Conservation (phyloP, 2,113 vertebrate species). For the Hiodon tergisus region DNA sequence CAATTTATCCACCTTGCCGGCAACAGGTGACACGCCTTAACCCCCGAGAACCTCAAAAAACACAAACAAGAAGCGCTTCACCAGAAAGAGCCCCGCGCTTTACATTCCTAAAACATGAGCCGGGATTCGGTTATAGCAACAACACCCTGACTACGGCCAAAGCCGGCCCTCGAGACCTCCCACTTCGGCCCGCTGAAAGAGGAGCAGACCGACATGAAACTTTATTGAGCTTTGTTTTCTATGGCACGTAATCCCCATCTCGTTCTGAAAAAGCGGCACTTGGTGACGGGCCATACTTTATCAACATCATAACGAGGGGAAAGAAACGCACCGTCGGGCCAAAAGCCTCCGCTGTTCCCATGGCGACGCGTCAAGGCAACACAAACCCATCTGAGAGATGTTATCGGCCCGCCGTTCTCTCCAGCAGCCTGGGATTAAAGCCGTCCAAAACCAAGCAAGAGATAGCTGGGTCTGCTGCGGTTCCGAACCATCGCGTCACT, state of each 20-base stretch:
- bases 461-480: background rate
- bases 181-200: background rate
- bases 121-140: background rate
- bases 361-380: conserved; percentile 3
- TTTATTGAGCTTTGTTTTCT: background rate
- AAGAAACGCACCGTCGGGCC: background rate
- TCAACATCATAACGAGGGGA: background rate
- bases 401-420: background rate
- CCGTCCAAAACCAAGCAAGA: background rate
- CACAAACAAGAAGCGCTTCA: background rate
- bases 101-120: conserved; percentile 19
- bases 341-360: background rate
- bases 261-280: no score
- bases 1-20: background rate
- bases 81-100: background rate
- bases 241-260: no score
- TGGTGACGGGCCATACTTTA: background rate
- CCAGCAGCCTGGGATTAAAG: background rate
- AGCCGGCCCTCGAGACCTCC: background rate
- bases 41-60: background rate
- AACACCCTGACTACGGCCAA: conserved; percentile 15
- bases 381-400: conserved; percentile 1
- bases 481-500: background rate
- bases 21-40: background rate
- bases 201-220: background rate